A percentile compares a stretch with the other conserved stretches of the same genome.
Conservation (phyloP, 37 sponge, comb jelly and placozoan species). For the Ephydatia muelleri region DNA sequence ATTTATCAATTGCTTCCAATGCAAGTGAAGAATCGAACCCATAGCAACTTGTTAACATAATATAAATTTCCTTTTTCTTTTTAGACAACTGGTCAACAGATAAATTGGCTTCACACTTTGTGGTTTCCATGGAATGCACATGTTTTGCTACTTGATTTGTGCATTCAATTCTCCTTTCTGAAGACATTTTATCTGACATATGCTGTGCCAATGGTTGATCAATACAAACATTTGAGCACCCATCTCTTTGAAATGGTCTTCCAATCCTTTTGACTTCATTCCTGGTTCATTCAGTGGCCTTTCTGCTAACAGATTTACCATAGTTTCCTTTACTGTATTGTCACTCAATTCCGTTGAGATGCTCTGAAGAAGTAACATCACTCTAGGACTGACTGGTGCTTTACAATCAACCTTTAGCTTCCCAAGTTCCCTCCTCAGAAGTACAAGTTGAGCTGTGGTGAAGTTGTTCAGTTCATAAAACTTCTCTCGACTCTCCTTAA, state of each 20-base stretch:
- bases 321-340: background rate
- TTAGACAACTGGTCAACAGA: conserved; percentile 23
- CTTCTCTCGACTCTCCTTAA: conserved; percentile 19
- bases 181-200: background rate
- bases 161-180: background rate
- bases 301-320: background rate
- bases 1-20: conserved; percentile 33
- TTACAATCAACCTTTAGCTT: background rate
- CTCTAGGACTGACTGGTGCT: background rate
- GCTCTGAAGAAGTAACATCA: conserved; percentile 33
- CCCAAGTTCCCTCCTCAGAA: conserved; percentile 46
- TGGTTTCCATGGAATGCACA: background rate
- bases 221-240: background rate
- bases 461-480: conserved; percentile 72
- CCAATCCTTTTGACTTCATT: background rate
- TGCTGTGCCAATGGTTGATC: background rate
- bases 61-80: conserved; percentile 10
- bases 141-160: background rate
- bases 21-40: background rate
- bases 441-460: conserved; percentile 63
- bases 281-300: background rate
- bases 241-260: background rate
- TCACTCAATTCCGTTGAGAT: conserved; percentile 35
- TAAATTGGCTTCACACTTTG: conserved; percentile 5
- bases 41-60: background rate